Conservation (phyloP, 1,140 invertebrate species). For the Sogatella furcifera region DNA sequence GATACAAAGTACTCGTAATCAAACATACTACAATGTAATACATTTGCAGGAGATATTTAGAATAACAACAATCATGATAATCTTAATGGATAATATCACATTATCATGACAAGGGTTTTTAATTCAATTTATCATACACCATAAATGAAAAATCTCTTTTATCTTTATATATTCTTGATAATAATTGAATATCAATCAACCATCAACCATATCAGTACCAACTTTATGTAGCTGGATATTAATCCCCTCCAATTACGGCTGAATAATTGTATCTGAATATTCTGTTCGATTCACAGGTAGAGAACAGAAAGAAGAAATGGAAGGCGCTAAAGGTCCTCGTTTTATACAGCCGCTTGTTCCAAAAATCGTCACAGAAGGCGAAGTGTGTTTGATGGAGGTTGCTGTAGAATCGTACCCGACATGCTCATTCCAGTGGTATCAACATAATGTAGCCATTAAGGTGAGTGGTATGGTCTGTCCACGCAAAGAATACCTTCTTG, state of each 20-base stretch:
- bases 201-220: no score
- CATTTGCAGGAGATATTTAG: no score
- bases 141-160: no score
- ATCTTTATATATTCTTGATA: no score
- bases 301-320: slow-evolving; percentile 40
- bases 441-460: slow-evolving; percentile 43
- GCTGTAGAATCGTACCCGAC: slow-evolving; percentile 62
- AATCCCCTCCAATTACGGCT: neutral
- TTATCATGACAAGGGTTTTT: no score
- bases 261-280: neutral
- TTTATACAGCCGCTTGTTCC: slow-evolving; percentile 62
- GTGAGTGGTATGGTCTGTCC: slow-evolving; percentile 31
- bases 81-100: no score
- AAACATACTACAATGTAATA: no score
- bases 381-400: slow-evolving; percentile 68
- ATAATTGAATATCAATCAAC: slow-evolving; percentile 14
- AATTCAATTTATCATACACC: no score
- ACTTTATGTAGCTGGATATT: no score
- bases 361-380: slow-evolving; percentile 55
- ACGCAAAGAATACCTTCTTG: no score
- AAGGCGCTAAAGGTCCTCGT: slow-evolving; percentile 53
- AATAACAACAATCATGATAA: no score
- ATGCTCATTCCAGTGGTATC: slow-evolving; percentile 80
- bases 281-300: slow-evolving; percentile 29
- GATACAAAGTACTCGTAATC: no score